Conservation (phyloP, 1,140 invertebrate genomes). For the Oncopodura yosiiana region DNA sequence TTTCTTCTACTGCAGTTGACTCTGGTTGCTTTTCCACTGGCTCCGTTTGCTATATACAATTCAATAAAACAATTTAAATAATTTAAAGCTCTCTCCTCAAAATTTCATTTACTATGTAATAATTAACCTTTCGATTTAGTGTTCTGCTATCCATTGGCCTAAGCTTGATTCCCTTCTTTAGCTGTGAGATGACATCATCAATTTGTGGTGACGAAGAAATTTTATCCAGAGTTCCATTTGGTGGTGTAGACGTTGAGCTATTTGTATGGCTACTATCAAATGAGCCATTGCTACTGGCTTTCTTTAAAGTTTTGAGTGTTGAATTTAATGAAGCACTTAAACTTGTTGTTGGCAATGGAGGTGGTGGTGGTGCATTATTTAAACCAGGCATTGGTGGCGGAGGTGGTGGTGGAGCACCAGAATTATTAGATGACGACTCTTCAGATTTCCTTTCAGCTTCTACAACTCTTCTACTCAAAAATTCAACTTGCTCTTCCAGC, state of each 20-base stretch:
- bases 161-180: conserved; percentile 31
- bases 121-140: conserved; percentile 21
- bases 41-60: conserved; percentile 12
- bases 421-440: background rate
- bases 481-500: conserved; percentile 21
- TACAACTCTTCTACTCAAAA: conserved; percentile 14
- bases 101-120: no score
- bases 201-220: conserved; percentile 23
- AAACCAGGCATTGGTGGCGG: conserved; percentile 9
- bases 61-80: conserved; percentile 12
- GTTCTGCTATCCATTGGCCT: conserved; percentile 25
- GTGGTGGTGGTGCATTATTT: background rate
- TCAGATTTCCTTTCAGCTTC: conserved; percentile 31
- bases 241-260: conserved; percentile 10
- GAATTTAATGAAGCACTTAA: conserved; percentile 12
- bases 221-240: background rate
- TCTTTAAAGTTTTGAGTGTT: conserved; percentile 7
- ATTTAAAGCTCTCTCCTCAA: background rate
- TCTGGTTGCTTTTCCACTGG: conserved; percentile 7
- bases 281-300: background rate
- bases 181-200: conserved; percentile 32
- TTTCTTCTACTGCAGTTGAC: conserved; percentile 23
- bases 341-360: background rate
- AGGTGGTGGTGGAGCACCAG: conserved; percentile 13
- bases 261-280: background rate